Evolutionary conservation across 1,140 invertebrate species (phyloP), one percentile per base, ranked within the genome.

Genomic region (Leptinotarsa texana): DNA sequence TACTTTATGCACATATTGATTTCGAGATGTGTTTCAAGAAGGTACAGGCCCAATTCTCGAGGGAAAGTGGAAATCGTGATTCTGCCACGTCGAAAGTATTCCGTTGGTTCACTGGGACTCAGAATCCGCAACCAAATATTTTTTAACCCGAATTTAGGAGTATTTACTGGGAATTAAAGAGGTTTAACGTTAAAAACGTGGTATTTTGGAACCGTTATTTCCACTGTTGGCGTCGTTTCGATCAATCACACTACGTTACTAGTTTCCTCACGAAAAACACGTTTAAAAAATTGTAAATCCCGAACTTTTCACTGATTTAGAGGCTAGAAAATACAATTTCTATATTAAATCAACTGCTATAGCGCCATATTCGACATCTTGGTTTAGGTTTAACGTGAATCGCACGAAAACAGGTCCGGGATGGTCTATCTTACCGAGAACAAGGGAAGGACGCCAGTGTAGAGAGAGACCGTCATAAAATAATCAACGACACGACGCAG

Each of bases 391-490:
- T 78, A 79, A 79, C 77, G 74, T 73, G 76, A 78, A 72, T 77
- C 76, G 73, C 77, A 80, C 77, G 77, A 79, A 82, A 83, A 83
- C 82, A 83, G 82, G 82, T 83, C 82, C 80, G 82, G 82, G 79
- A 80, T 75, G 78, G 80, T 82, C 80, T 75, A 83, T 79, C 75
- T 80, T 80, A 66, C n/a, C 76, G 74, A 74, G 76, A 73, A 69
- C 70, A 69, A 77, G 78, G 79, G 79, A 78, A 77, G 81, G 77
- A 75, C 77, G 79, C 78, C 74, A 75, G 75, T 48, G 24, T 33
- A 75, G 77, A 79, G 47, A 75, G 69, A 76, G 78, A 77, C 63
- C 48, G 66, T 33, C 33, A 15, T 49, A 65, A 73, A 65, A 65
- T 65, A 65, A 73, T 63, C 71, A 65, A 73, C 71, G 71, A 73